Evolutionary conservation across 2,888 invertebrate species (phyloP).

Genomic region (Lochmaea capreae): DNA sequence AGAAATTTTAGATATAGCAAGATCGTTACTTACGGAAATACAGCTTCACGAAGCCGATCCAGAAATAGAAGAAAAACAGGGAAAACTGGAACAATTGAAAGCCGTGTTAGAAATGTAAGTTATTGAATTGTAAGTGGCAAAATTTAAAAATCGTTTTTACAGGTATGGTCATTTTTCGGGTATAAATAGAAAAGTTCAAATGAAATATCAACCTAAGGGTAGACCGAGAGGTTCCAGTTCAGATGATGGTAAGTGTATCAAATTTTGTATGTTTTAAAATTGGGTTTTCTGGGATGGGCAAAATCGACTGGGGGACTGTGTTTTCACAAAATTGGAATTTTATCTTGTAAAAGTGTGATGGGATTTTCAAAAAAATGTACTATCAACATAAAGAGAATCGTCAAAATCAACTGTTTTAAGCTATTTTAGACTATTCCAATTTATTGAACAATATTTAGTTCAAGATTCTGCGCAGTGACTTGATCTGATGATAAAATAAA

Average conservation of each 20-base stretch:
- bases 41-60: constrained; percentile 89
- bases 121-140: neutral
- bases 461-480: too few relatives aligned
- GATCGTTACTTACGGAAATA: constrained; percentile 89
- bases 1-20: constrained; percentile 96
- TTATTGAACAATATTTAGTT: too few relatives aligned
- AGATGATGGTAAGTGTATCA: constrained; percentile 84
- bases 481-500: too few relatives aligned
- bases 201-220: constrained; percentile 98
- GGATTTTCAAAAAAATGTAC: too few relatives aligned
- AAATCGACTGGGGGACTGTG: too few relatives aligned
- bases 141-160: constrained; percentile 41
- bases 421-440: too few relatives aligned
- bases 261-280: constrained; percentile 44
- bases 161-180: constrained; percentile 99
- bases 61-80: constrained; percentile 96
- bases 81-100: constrained; percentile 96
- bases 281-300: too few relatives aligned
- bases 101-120: constrained; percentile 98
- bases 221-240: constrained; percentile 91
- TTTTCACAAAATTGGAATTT: too few relatives aligned
- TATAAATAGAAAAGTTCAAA: constrained; percentile 99
- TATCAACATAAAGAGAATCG: too few relatives aligned
- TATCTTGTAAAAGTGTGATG: too few relatives aligned
- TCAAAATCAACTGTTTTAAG: too few relatives aligned